Evolutionary conservation across 2,797 vertebrate genomes (phyloP).

Genomic region (Danio tinwini): DNA sequence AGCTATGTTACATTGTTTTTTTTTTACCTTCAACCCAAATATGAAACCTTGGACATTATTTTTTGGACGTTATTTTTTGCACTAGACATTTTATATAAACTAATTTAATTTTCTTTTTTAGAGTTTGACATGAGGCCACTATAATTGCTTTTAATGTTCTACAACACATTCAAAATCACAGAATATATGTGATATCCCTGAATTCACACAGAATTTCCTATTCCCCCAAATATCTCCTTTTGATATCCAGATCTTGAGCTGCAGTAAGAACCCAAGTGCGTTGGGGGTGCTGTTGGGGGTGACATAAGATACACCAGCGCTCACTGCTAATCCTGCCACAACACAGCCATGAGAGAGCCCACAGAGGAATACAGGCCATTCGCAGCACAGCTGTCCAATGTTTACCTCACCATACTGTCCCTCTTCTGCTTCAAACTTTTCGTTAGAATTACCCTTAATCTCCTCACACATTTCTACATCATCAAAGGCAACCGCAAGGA

Average conservation of each 20-base stretch:
- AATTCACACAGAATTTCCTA: not conserved
- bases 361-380: conserved; percentile 89
- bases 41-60: not conserved
- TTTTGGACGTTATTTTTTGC: not conserved
- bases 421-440: conserved; percentile 99
- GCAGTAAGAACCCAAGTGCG: conserved; percentile 27
- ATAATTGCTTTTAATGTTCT: not conserved
- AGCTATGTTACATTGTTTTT: no score
- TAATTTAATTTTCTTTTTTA: not conserved
- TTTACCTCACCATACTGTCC: conserved; percentile 96
- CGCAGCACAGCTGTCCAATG: conserved; percentile 88
- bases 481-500: conserved; percentile 95
- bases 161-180: not conserved
- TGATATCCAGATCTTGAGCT: not conserved
- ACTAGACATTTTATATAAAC: not conserved
- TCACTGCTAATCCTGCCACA: conserved; percentile 1
- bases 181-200: not conserved
- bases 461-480: conserved; percentile 96
- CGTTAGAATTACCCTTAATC: conserved; percentile 94
- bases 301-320: not conserved
- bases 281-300: conserved; percentile 42
- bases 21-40: no score
- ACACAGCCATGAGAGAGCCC: conserved; percentile 87
- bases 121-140: not conserved
- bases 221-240: not conserved